A percentile compares a stretch with the other conserved stretches of the same genome.
Evolutionary conservation across 1,140 invertebrate genomes (phyloP).

Genomic region (Diorhabda sublineata): DNA sequence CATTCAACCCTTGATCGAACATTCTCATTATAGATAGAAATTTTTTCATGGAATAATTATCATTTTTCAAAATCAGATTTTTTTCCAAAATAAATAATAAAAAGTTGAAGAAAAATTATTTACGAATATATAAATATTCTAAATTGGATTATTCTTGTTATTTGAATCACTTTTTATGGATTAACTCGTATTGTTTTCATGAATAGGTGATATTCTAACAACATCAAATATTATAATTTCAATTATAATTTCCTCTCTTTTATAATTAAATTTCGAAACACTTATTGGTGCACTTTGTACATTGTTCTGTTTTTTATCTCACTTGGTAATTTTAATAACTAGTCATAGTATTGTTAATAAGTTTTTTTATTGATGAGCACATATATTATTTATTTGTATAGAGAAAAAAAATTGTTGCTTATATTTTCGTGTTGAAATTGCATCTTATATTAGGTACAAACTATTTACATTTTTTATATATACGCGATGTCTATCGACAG

Average conservation of each 20-base stretch:
- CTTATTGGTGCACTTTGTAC: constrained; percentile 12
- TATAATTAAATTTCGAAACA: not conserved
- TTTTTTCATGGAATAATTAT: too few species aligned
- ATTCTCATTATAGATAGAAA: too few species aligned
- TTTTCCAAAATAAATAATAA: too few species aligned
- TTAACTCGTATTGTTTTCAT: not conserved
- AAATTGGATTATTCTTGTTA: not conserved
- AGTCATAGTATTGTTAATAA: constrained; percentile 36
- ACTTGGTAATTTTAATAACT: constrained; percentile 27
- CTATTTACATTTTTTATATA: constrained; percentile 2
- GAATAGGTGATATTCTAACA: not conserved
- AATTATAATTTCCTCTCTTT: not conserved
- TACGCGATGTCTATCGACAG: not conserved
- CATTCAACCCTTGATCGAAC: too few species aligned
- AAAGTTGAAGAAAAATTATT: too few species aligned
- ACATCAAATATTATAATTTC: too few species aligned
- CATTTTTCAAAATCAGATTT: too few species aligned
- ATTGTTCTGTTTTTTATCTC: constrained; percentile 21
- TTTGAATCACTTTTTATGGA: constrained; percentile 19
- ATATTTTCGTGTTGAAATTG: constrained; percentile 17
- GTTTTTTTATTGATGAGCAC: constrained; percentile 21
- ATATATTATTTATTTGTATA: constrained; percentile 37
- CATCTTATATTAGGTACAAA: constrained; percentile 14
- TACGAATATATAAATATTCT: too few species aligned
- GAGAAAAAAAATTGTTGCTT: constrained; percentile 31